These are phyloP conservation scores for Germaria angustata DNA, from an alignment of 2,888 invertebrate species.

Conservation along the genomic window DNA sequence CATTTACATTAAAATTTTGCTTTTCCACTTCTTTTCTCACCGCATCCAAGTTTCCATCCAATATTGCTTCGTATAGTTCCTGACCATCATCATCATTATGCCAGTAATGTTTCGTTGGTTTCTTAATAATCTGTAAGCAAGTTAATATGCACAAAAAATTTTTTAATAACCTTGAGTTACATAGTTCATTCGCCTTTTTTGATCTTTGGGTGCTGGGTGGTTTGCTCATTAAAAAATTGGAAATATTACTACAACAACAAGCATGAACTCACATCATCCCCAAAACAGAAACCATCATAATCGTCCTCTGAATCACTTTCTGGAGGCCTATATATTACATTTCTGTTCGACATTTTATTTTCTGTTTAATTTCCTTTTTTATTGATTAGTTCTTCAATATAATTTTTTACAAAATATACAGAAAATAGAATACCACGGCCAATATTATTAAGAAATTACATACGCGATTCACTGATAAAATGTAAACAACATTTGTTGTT, in stretches of 20 bases:
- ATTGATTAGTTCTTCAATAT: not conserved
- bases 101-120: slow-evolving; percentile 14
- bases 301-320: slow-evolving; percentile 76
- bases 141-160: not conserved
- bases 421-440: not conserved
- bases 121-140: slow-evolving; percentile 39
- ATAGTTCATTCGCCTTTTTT: slow-evolving; percentile 10
- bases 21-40: slow-evolving; percentile 70
- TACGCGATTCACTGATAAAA: slow-evolving; percentile 9
- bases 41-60: slow-evolving; percentile 70
- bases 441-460: not conserved
- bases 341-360: slow-evolving; percentile 59
- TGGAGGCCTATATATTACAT: slow-evolving; percentile 72
- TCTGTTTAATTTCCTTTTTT: not conserved
- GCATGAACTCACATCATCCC: slow-evolving; percentile 72
- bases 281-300: slow-evolving; percentile 78
- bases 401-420: not conserved
- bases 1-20: slow-evolving; percentile 69
- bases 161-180: slow-evolving; percentile 35
- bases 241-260: not conserved
- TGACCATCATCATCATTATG: slow-evolving; percentile 67
- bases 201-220: not conserved
- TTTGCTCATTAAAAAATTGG: not conserved
- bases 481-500: slow-evolving; percentile 38
- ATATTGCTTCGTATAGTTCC: slow-evolving; percentile 70